Percentiles rank a stretch among this genome's conserved stretches.
Evolutionary conservation across 2,797 vertebrate genomes (phyloP).

Genomic region (Enteromius afrohamiltoni): DNA sequence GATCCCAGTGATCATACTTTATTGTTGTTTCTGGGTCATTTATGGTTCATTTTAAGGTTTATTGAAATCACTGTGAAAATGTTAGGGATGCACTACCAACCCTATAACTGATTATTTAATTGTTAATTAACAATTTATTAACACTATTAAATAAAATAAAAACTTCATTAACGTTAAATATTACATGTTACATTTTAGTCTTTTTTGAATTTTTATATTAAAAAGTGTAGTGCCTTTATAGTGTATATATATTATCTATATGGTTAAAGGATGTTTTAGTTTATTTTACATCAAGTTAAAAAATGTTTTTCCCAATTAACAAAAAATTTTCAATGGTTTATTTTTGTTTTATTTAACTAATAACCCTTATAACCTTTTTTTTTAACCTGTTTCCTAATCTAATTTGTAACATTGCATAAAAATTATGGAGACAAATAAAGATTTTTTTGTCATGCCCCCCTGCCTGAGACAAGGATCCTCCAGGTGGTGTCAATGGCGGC

Average conservation of each 20-base stretch:
- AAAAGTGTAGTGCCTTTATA: background rate
- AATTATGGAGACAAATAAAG: slow-evolving; percentile 1
- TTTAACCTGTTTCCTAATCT: background rate
- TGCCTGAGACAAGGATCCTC: slow-evolving; percentile 39
- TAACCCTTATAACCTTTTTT: background rate
- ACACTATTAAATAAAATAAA: no score
- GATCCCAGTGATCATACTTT: background rate
- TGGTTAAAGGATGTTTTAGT: background rate
- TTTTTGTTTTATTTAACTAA: background rate
- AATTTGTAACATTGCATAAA: background rate
- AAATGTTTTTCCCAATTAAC: background rate
- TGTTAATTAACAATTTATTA: background rate
- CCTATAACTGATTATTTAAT: background rate
- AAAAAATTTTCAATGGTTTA: background rate
- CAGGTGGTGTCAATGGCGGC: slow-evolving; percentile 14
- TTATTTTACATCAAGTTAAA: background rate
- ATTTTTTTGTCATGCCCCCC: slow-evolving; percentile 20
- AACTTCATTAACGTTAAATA: no score
- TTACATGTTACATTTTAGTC: no score
- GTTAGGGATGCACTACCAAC: background rate
- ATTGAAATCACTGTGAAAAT: background rate
- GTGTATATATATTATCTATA: background rate
- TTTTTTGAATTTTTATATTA: background rate
- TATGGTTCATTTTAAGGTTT: background rate
- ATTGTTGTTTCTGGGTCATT: background rate